Conservation (phyloP, 2,113 vertebrate genomes). For the Thunnus maccoyii region DNA sequence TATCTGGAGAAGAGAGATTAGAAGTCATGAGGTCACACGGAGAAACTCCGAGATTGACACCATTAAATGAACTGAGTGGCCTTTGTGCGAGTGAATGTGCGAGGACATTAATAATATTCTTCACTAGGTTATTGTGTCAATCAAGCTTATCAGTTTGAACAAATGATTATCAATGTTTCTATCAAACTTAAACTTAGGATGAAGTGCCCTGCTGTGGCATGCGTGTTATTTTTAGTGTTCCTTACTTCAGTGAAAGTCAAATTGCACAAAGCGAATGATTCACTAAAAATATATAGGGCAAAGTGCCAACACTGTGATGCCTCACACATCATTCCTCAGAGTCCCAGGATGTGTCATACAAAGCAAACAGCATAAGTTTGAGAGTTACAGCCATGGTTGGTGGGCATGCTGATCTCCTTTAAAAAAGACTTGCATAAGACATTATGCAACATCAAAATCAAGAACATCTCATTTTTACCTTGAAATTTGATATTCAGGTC, state of each 20-base stretch:
- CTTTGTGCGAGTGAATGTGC: conserved; percentile 3
- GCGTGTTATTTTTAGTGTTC: conserved; percentile 47
- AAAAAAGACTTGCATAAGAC: not conserved
- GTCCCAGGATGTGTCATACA: conserved; percentile 15
- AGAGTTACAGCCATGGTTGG: not conserved
- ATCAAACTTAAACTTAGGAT: not conserved
- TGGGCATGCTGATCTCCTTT: not conserved
- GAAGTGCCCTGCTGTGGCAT: not conserved
- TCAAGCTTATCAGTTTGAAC: conserved; percentile 11
- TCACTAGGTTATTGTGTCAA: not conserved
- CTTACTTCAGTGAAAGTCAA: conserved; percentile 37
- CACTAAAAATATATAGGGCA: conserved; percentile 30
- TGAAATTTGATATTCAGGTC: not conserved
- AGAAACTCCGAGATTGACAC: conserved; percentile 57
- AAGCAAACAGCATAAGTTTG: not conserved
- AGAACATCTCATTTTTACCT: not conserved
- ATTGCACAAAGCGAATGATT: conserved; percentile 55
- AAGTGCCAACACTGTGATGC: conserved; percentile 36
- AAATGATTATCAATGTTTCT: not conserved
- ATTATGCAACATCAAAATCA: not conserved
- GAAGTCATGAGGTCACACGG: conserved; percentile 29
- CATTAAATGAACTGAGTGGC: conserved; percentile 29
- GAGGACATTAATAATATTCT: not conserved
- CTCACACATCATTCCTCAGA: conserved; percentile 22
- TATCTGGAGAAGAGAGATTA: conserved; percentile 30